Evolutionary conservation across 2,888 invertebrate species (phyloP), one percentile per base, ranked within the genome.

Genomic region (Atethmia centrago): DNA sequence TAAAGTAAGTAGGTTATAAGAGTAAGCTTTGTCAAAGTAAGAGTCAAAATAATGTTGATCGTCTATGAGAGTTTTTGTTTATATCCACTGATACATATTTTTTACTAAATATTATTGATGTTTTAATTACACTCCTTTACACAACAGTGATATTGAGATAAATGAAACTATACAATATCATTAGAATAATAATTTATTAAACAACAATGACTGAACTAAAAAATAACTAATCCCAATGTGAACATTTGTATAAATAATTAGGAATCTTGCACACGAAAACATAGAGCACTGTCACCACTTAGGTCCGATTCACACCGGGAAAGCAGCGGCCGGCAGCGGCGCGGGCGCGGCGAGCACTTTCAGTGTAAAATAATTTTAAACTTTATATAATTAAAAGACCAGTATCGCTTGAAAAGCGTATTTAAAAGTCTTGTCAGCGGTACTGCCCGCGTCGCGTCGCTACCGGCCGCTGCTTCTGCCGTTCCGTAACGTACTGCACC

Each of bases 1-100:
- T 73, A 94, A 96, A 87, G 82, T 96, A 77, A 93, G 88, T 87
- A 93, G 90, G 67, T 88, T 93, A 86, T 92, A 92, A 91, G 79
- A 79, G 67, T 81, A 77, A 51, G 73, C 59, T 68, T 66, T 59
- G 21, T 67, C n/a, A 47, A 63, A 21, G 10, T 68, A 79, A 77
- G 71, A 75, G 68, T 68, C 47, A 76, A 47, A 68, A 79, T 80
- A 58, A 64, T 64, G 66, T 79, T 75, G 36, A 75, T 75, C 65
- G 77, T 68, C 55, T 68, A 31, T 69, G n/a, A 75, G n/a, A 75
- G 25, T 63, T 75, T 71, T 75, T 53, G 75, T 74, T 72, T 71
- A 69, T 80, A 68, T 79, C 63, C 42, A 71, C 56, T 77, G 55
- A 84, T 73, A 80, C 61, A 76, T 47, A 66, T 71, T 73, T n/a